A percentile compares a stretch with the other conserved stretches of the same genome.
Conservation (phyloP, 2,888 invertebrate genomes). For the Drosophila algonquin region DNA sequence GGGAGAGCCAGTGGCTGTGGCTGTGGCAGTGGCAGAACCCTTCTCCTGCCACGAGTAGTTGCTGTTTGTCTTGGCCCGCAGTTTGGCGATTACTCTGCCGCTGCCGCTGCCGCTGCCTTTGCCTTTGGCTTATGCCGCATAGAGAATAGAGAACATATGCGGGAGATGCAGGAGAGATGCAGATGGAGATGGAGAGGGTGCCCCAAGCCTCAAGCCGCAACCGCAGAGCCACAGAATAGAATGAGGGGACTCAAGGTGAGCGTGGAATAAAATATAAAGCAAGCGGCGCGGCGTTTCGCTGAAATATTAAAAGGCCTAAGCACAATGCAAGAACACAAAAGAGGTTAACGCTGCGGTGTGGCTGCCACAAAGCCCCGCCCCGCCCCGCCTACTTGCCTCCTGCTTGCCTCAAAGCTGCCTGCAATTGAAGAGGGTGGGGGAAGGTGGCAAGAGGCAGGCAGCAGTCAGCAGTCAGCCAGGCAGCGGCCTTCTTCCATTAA, state of each 20-base stretch:
- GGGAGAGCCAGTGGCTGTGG: no score
- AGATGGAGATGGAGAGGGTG: not conserved
- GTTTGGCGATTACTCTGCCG: constrained; percentile 59
- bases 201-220: not conserved
- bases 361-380: constrained; percentile 17
- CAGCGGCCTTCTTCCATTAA: constrained; percentile 25
- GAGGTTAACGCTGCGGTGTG: constrained; percentile 30
- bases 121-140: constrained; percentile 35
- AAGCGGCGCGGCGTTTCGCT: constrained; percentile 53
- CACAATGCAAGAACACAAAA: constrained; percentile 64
- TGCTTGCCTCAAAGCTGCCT: constrained; percentile 20
- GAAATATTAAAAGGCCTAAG: constrained; percentile 75
- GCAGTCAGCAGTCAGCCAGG: not conserved
- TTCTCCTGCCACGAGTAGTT: not conserved
- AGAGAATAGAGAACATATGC: constrained; percentile 39
- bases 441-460: no score
- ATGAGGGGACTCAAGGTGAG: constrained; percentile 49
- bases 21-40: no score
- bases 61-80: constrained; percentile 48
- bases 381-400: not conserved
- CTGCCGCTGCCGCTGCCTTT: constrained; percentile 49
- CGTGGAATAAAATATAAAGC: constrained; percentile 43
- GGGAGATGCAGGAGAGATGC: not conserved
- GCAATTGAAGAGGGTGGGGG: not conserved
- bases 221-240: constrained; percentile 7